phyloP scores from a whole-genome alignment of 1,140 invertebrate species.

The Heliconius himera region DNA sequence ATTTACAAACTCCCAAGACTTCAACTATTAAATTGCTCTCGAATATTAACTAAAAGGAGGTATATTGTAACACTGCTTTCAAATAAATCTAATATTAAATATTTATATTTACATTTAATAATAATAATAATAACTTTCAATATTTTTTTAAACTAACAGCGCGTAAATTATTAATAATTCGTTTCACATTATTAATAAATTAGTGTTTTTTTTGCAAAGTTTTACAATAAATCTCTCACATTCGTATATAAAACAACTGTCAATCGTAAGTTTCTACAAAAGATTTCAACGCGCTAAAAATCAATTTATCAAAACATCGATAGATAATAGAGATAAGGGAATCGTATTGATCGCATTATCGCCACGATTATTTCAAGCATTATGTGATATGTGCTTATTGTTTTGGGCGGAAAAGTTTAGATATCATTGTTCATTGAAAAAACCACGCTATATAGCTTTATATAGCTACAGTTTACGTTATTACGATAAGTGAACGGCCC shows the following conservation, averaged over 20 bases:
- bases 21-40: neutral
- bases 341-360: constrained; percentile 69
- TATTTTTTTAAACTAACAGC: constrained; percentile 5
- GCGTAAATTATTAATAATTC: constrained; percentile 11
- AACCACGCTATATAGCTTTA: neutral
- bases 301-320: constrained; percentile 61
- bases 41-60: constrained; percentile 24
- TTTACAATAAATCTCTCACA: neutral
- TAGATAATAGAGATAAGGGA: constrained; percentile 58
- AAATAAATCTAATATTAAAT: constrained; percentile 33
- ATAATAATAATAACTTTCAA: constrained; percentile 4
- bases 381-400: constrained; percentile 50
- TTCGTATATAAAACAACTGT: neutral
- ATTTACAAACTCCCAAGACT: constrained; percentile 29
- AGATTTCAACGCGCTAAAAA: constrained; percentile 75
- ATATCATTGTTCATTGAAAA: constrained; percentile 20
- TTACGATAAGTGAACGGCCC: constrained; percentile 4
- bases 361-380: constrained; percentile 46
- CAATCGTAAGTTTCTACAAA: constrained; percentile 52
- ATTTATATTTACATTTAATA: constrained; percentile 26
- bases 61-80: constrained; percentile 18
- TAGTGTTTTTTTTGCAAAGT: neutral
- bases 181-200: constrained; percentile 16
- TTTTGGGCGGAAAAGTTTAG: constrained; percentile 53
- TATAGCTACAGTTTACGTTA: neutral